Base-by-base conservation (phyloP, 2,797 vertebrate species). In the Gymnoscopelus braueri region DNA sequence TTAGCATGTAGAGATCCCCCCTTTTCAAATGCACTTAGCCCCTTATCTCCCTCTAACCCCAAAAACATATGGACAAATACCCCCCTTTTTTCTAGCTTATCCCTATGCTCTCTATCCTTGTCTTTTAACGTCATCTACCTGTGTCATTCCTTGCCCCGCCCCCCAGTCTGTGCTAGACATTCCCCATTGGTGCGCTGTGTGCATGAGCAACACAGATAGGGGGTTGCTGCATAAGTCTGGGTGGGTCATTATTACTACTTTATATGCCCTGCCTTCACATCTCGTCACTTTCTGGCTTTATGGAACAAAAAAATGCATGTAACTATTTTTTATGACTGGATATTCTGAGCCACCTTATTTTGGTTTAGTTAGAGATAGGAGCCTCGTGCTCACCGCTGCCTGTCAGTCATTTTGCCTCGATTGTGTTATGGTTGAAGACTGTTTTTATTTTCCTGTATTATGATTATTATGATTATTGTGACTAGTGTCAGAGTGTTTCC, bases 111-210 rank as follows among this genome's bases (percentile, higher is more conserved):
- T 74, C 60, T 78, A 2, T 60, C 74, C 58, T 19, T 78, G 52
- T 75, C 63, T 70, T 80, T 72, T 52, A 65, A 39, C 77, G 44
- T 77, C 29, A 56, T 68, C 60, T 32, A 77, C 78, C 70, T 77
- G 74, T 75, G 80, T 74, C 81, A 71, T 80, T 79, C 79, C 79
- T 84, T 81, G 74, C 78, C 74, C 88, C 74, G 80, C 69, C 78
- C 83, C 84, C 83, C 78, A 80, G 63, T 82, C 89, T 81, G 90
- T 91, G 90, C 87, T 84, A 72, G 86, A 83, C 85, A 83, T 83
- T 85, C 75, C 84, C 90, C 82, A 79, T 90, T 91, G 91, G 92
- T 94, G 92, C 93, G 91, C 90, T 88, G 90, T 92, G 91, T 92
- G 89, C 88, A 89, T 91, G 88, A 87, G 89, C 91, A 59, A 86